Conservation (phyloP, 2,888 invertebrate genomes). For the Crematogaster levior region DNA sequence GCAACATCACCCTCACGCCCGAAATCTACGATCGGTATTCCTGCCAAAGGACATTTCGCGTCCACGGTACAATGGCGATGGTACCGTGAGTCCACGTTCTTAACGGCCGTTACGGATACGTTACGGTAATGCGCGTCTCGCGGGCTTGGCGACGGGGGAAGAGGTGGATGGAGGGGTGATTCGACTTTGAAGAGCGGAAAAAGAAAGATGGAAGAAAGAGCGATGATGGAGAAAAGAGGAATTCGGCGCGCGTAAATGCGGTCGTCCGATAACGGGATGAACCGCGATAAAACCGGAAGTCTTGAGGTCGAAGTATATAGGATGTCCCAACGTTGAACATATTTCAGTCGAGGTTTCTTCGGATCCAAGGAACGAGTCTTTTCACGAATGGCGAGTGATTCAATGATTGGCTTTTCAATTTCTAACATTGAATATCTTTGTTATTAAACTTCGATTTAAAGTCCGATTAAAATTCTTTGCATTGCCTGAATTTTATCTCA, state of each 20-base stretch:
- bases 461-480: neutral
- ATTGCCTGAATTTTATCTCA: neutral
- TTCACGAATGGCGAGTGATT: neutral
- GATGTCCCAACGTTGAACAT: neutral
- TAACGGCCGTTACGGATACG: conserved; percentile 64
- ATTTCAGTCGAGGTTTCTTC: conserved; percentile 1
- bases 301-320: conserved; percentile 43
- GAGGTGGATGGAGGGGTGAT: neutral
- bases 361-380: neutral
- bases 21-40: conserved; percentile 54
- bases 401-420: neutral
- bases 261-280: conserved; percentile 52
- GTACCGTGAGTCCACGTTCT: conserved; percentile 62
- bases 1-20: conserved; percentile 7
- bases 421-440: neutral
- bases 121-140: conserved; percentile 65
- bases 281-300: conserved; percentile 63
- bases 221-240: conserved; percentile 6
- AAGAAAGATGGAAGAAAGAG: conserved; percentile 21
- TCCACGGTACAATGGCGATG: conserved; percentile 63
- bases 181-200: conserved; percentile 44
- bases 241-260: conserved; percentile 48
- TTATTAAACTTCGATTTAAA: neutral
- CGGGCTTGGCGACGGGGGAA: conserved; percentile 1
- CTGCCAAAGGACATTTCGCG: conserved; percentile 43